Evolutionary conservation across 2,888 invertebrate genomes (phyloP), one percentile per base, ranked within the genome.

Genomic region (Nomada fabriciana): DNA sequence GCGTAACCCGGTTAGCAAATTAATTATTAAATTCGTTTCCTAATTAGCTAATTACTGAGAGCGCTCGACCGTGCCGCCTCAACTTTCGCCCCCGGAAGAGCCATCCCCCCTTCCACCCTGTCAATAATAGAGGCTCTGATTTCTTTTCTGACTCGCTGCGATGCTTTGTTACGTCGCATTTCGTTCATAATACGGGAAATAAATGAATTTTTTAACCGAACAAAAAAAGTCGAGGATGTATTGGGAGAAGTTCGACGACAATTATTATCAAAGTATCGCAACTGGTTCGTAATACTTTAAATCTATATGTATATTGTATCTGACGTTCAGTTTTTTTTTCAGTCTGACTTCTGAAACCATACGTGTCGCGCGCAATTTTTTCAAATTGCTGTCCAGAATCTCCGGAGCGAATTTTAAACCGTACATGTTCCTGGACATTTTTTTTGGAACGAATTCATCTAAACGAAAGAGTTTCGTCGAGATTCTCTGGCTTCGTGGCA

Each of bases 11-110:
- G 73, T 77, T 79, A 80, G 81, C 84, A 67, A 82, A 87, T 88
- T 83, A 88, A 87, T 89, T 85, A 87, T 85, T 88, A 83, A 87
- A 82, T 87, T 88, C 82, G 74, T 83, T 80, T 76, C 71, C 85
- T 87, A 87, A 88, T 89, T 86, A 87, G 80, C 81, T 84, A 86
- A 88, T 88, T 88, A 86, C 86, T 75, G 69, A 52, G 79, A 72
- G 76, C 81, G 67, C 75, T 74, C 85, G 73, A 78, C 77, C 82
- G 78, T 68, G 73, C 75, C 25, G 55, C 71, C 59, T 69, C 67
- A 75, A 80, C 80, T 81, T 81, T 78, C 59, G n/a, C 59, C 57
- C 63, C 50, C 71, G 67, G 61, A 75, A 71, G 59, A 23, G 57
- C 63, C 52, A 13, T n/a, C 36, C 13, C n/a, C 11, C 23, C 60